Conservation (phyloP, 64 coral and sea anemone species). For the Montipora foliosa region DNA sequence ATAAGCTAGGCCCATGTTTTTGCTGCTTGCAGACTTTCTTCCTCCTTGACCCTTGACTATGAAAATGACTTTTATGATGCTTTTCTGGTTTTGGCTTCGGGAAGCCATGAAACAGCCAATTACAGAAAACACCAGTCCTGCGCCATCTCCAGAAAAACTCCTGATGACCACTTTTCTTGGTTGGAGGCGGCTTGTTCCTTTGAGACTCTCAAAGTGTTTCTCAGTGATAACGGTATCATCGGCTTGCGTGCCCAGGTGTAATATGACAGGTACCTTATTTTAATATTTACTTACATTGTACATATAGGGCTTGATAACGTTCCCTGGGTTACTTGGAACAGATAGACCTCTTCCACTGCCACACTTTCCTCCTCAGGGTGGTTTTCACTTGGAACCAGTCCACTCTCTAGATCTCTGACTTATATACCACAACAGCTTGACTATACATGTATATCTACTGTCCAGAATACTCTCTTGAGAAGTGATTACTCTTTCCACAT, state of each 20-base stretch:
- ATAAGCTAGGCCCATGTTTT: neutral
- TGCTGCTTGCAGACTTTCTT: neutral
- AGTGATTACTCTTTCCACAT: no score
- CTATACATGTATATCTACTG: no score
- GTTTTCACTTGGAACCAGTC: neutral
- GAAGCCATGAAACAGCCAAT: slow-evolving; percentile 10
- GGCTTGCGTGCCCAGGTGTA: slow-evolving; percentile 72
- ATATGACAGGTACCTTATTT: neutral
- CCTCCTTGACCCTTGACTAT: slow-evolving; percentile 31
- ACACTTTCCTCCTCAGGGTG: slow-evolving; percentile 14
- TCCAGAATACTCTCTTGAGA: no score
- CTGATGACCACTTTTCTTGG: slow-evolving; percentile 4
- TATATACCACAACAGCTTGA: neutral
- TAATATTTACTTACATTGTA: slow-evolving; percentile 18
- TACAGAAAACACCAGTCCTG: slow-evolving; percentile 13
- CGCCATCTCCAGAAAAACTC: slow-evolving; percentile 20
- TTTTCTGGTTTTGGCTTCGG: neutral
- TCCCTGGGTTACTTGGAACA: slow-evolving; percentile 1
- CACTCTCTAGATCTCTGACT: slow-evolving; percentile 39
- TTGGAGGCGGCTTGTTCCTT: neutral
- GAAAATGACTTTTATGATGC: neutral
- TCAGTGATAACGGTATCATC: slow-evolving; percentile 56
- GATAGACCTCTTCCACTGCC: neutral
- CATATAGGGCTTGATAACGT: neutral
- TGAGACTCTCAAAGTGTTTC: slow-evolving; percentile 24